Evolutionary conservation across 2,888 invertebrate genomes (phyloP).

Genomic region (Meganola albula): DNA sequence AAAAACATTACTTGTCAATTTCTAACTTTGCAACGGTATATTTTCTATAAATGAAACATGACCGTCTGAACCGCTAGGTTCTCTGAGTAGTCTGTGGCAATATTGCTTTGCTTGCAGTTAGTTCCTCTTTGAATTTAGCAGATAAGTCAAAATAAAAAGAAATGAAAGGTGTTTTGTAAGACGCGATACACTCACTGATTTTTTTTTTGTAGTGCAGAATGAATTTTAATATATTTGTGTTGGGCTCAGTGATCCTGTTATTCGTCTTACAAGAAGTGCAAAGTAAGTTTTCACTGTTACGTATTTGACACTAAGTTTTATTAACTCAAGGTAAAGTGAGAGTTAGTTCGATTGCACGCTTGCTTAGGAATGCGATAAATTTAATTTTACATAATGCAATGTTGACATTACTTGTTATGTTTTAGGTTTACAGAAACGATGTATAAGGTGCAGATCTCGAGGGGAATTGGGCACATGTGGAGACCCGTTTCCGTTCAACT

Average conservation of each 20-base stretch:
- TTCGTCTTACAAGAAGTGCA: constrained; percentile 42
- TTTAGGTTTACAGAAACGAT: constrained; percentile 84
- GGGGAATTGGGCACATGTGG: constrained; percentile 93
- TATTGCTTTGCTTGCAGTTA: too few species aligned
- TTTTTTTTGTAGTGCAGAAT: constrained; percentile 42
- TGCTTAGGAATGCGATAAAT: background rate
- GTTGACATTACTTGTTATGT: constrained; percentile 14
- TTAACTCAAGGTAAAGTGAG: constrained; percentile 74
- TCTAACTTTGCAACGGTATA: too few species aligned
- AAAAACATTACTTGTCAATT: too few species aligned
- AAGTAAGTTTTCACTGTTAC: constrained; percentile 51
- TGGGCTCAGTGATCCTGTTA: constrained; percentile 35
- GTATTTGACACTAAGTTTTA: constrained; percentile 40
- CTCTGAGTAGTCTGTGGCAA: too few species aligned
- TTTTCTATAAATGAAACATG: too few species aligned
- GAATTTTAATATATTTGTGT: constrained; percentile 36
- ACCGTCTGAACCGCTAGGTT: too few species aligned
- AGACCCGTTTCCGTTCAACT: constrained; percentile 89
- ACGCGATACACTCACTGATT: too few species aligned
- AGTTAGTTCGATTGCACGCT: constrained; percentile 33
- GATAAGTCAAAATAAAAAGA: too few species aligned
- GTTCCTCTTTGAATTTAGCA: too few species aligned
- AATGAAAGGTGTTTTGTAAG: too few species aligned
- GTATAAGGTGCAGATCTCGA: constrained; percentile 90
- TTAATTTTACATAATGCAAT: too few species aligned